phyloP scores from a whole-genome alignment of 1,140 invertebrate genomes.

The Chironomus striatipennis region DNA sequence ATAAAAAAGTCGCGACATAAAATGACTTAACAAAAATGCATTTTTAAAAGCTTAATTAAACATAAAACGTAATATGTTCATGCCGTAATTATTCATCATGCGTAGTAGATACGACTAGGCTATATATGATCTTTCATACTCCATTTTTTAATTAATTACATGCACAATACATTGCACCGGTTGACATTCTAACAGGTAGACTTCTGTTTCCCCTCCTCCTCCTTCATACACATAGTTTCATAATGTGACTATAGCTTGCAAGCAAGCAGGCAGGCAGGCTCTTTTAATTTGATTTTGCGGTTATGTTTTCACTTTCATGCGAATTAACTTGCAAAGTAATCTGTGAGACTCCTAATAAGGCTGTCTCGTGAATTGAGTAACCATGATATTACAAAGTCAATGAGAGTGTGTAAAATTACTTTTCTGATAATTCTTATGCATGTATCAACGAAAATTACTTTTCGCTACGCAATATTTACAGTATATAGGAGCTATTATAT shows the following conservation, averaged over 20 bases:
- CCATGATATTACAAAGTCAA: not conserved
- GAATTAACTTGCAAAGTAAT: not conserved
- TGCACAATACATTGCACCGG: constrained; percentile 1
- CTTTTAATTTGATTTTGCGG: not conserved
- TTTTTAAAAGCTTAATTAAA: constrained; percentile 15
- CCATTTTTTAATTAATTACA: constrained; percentile 18
- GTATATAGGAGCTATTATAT: not conserved
- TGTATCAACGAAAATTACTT: not conserved
- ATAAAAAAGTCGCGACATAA: constrained; percentile 18
- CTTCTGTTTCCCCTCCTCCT: not conserved
- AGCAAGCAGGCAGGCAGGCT: no score
- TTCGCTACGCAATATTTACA: not conserved
- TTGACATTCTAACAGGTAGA: constrained; percentile 12
- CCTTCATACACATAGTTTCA: not conserved
- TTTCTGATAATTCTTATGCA: constrained; percentile 8
- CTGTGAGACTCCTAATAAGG: constrained; percentile 10
- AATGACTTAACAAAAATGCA: constrained; percentile 15
- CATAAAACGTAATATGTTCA: constrained; percentile 16
- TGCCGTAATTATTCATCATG: constrained; percentile 18
- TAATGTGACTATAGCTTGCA: not conserved
- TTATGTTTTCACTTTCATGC: constrained; percentile 18
- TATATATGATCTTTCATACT: no score
- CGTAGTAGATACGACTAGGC: not conserved
- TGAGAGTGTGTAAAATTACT: not conserved
- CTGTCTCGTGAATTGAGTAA: not conserved